These are phyloP conservation scores for Harlomillsia oculata DNA, from an alignment of 1,140 invertebrate genomes.

Conservation along the genomic window DNA sequence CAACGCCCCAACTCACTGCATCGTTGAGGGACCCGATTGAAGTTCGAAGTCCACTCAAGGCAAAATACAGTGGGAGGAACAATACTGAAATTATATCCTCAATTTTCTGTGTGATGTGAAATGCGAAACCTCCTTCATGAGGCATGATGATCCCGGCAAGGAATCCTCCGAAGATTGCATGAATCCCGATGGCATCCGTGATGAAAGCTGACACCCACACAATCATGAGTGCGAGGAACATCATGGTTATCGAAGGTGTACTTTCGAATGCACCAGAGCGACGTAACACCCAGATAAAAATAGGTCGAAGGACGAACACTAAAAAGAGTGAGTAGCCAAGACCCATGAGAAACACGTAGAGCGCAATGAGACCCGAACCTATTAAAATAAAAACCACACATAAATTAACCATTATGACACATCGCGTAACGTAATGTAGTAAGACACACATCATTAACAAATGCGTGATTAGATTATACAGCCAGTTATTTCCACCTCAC, in stretches of 20 bases:
- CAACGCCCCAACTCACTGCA: constrained; percentile 12
- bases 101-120: constrained; percentile 20
- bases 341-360: constrained; percentile 33
- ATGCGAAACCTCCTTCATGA: constrained; percentile 26
- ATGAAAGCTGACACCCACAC: constrained; percentile 33
- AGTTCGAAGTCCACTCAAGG: constrained; percentile 20
- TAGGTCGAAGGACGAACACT: constrained; percentile 5
- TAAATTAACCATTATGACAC: no score
- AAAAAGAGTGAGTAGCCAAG: constrained; percentile 17
- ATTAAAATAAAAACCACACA: no score
- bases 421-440: no score
- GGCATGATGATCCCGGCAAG: constrained; percentile 34
- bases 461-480: no score
- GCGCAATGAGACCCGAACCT: constrained; percentile 19
- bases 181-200: constrained; percentile 35
- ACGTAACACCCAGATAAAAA: constrained; percentile 16
- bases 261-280: constrained; percentile 15
- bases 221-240: constrained; percentile 22
- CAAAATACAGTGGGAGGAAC: constrained; percentile 28
- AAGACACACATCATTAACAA: no score
- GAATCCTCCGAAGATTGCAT: constrained; percentile 36
- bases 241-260: constrained; percentile 9
- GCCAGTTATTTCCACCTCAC: no score
- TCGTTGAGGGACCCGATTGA: constrained; percentile 23
- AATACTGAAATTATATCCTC: constrained; percentile 26